A percentile compares a stretch with the other conserved stretches of the same genome.
phyloP scores from a whole-genome alignment of 1,140 invertebrate genomes.

The Elymnias hypermnestra region DNA sequence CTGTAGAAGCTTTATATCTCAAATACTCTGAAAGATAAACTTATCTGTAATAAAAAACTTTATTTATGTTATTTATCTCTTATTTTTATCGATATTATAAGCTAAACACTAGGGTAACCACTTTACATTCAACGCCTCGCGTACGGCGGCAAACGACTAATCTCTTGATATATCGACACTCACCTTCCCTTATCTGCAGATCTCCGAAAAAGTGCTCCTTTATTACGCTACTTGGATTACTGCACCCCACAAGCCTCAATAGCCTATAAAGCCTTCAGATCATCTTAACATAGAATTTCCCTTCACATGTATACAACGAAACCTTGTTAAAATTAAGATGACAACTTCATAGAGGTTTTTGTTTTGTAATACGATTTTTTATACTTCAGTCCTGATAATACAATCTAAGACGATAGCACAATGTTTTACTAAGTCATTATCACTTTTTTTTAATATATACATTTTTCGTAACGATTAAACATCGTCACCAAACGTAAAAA shows the following conservation, averaged over 20 bases:
- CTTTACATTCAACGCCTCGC: slow-evolving; percentile 57
- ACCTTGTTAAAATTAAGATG: no score
- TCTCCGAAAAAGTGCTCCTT: slow-evolving; percentile 63
- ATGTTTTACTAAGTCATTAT: no score
- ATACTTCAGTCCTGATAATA: no score
- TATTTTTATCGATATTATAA: slow-evolving; percentile 26
- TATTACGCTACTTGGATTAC: slow-evolving; percentile 57
- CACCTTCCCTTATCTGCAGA: slow-evolving; percentile 63
- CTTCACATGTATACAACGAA: no score
- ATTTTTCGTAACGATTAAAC: no score
- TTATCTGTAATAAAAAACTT: background rate
- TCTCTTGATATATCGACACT: slow-evolving; percentile 69
- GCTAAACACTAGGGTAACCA: slow-evolving; percentile 29
- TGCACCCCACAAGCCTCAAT: slow-evolving; percentile 28
- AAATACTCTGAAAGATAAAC: no score
- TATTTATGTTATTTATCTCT: background rate
- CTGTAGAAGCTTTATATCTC: no score
- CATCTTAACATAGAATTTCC: slow-evolving; percentile 8
- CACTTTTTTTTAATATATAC: no score
- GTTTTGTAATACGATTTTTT: no score
- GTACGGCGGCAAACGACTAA: slow-evolving; percentile 57
- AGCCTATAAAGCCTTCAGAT: slow-evolving; percentile 27
- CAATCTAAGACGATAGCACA: no score
- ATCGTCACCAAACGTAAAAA: no score
- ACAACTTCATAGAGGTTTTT: background rate